These are phyloP conservation scores for Polyommatus iphigenia DNA, from an alignment of 2,888 invertebrate genomes.

Conservation along the genomic window DNA sequence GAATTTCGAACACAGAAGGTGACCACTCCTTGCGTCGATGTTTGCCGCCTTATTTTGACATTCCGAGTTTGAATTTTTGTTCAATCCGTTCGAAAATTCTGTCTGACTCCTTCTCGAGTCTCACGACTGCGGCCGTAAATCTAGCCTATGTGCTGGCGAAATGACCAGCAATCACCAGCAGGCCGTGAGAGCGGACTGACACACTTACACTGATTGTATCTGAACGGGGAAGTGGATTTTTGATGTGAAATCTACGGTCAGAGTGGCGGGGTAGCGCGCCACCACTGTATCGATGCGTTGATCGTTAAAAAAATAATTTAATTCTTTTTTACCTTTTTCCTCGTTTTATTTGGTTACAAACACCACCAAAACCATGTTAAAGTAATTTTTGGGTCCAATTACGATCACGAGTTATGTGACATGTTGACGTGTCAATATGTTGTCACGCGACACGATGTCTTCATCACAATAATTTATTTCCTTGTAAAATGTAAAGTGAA, in stretches of 20 bases:
- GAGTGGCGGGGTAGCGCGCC: neutral
- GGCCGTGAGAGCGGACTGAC: slow-evolving; percentile 18
- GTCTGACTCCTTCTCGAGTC: neutral
- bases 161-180: slow-evolving; percentile 13
- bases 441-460: neutral
- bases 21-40: too few relatives aligned
- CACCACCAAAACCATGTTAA: neutral
- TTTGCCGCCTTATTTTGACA: too few relatives aligned
- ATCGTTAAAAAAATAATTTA: neutral
- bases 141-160: neutral
- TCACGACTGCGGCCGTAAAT: neutral
- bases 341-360: neutral
- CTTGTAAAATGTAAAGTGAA: neutral
- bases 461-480: neutral
- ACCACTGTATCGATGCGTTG: neutral
- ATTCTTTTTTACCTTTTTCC: too few relatives aligned
- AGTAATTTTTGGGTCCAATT: neutral
- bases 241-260: slow-evolving; percentile 1
- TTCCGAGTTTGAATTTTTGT: too few relatives aligned
- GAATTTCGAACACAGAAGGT: too few relatives aligned
- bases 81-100: too few relatives aligned
- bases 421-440: neutral
- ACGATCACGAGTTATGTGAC: neutral
- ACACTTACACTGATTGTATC: slow-evolving; percentile 9
- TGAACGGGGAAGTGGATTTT: neutral